Base-by-base conservation (phyloP, 2,113 vertebrate genomes). In the Bubo scandiacus region DNA sequence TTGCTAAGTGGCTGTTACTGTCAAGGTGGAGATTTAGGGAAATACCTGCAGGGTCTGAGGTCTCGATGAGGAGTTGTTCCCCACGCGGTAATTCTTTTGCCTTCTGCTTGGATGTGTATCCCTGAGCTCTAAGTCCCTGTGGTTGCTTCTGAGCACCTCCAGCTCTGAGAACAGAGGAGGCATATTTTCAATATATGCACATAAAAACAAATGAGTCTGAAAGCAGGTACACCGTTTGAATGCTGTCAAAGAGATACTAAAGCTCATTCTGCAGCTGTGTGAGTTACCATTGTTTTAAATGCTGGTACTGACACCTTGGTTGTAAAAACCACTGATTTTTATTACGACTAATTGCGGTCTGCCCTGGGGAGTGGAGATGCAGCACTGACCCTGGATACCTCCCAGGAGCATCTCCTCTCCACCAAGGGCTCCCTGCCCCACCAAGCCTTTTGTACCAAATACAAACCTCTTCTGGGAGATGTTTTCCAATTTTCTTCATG, bases 391-490 rank as follows among this genome's bases (percentile, higher is more conserved):
- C 13, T 70, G 11, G 11, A 29, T 73, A 1, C 47, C 15, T 67
- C 25, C 43, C 38, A 54, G 42, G 17, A 71, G 10, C 65, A 42
- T 54, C 43, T 54, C 43, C 2, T 29, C 17, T 71, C 32, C n/a
- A 11, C 52, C 0, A 0, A 61, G 43, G 8, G 8, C 5, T 87
- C 21, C 49, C 29, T 79, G 36, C 30, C 3, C 2, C 47, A 42
- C 10, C 14, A 36, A 23, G 10, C 10, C 26, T 81, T 77, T n/a
- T 73, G 36, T 58, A 55, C 10, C 27, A 72, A 70, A 42, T 6
- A 6, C 6, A 59, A 66, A 2, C 14, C 4, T 54, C 42, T 67
- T 59, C 10, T 0, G 4, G 30, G n/a, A 12, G 5, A 5, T 26
- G 5, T 27, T 84, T 88, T 42, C 45, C 22, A 18, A 57, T 68